phyloP scores from a whole-genome alignment of 1,140 invertebrate genomes.

The Plodia interpunctella region DNA sequence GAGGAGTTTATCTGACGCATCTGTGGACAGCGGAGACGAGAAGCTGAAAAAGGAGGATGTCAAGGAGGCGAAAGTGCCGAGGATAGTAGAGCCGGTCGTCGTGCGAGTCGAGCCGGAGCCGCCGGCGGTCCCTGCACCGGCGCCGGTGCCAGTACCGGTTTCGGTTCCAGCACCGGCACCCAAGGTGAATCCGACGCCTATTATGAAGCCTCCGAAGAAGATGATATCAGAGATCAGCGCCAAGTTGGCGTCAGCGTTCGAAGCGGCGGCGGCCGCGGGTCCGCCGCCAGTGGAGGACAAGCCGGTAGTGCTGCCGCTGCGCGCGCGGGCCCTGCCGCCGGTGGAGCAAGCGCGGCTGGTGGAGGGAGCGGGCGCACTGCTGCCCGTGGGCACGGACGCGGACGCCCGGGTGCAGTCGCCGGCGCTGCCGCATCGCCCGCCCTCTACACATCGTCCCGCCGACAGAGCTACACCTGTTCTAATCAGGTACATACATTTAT shows the following conservation, averaged over 20 bases:
- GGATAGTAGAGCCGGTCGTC: slow-evolving; percentile 33
- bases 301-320: slow-evolving; percentile 9
- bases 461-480: slow-evolving; percentile 60
- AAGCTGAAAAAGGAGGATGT: slow-evolving; percentile 57
- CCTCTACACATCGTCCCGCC: slow-evolving; percentile 44
- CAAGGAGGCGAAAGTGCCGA: slow-evolving; percentile 51
- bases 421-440: slow-evolving; percentile 60
- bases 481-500: slow-evolving; percentile 35
- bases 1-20: slow-evolving; percentile 80
- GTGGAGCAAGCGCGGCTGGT: slow-evolving; percentile 31
- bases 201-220: slow-evolving; percentile 69
- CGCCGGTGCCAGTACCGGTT: background rate
- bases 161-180: slow-evolving; percentile 14
- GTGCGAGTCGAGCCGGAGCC: slow-evolving; percentile 26
- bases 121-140: background rate
- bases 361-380: slow-evolving; percentile 41
- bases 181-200: slow-evolving; percentile 28
- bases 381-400: slow-evolving; percentile 54
- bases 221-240: slow-evolving; percentile 70
- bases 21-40: slow-evolving; percentile 79
- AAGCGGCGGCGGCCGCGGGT: slow-evolving; percentile 24
- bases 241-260: slow-evolving; percentile 55
- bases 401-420: slow-evolving; percentile 65
- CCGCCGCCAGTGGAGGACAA: background rate
- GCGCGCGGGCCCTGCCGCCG: slow-evolving; percentile 12